Evolutionary conservation across 2,797 vertebrate species (phyloP), one percentile per base, ranked within the genome.

Genomic region (Acridotheres tristis): DNA sequence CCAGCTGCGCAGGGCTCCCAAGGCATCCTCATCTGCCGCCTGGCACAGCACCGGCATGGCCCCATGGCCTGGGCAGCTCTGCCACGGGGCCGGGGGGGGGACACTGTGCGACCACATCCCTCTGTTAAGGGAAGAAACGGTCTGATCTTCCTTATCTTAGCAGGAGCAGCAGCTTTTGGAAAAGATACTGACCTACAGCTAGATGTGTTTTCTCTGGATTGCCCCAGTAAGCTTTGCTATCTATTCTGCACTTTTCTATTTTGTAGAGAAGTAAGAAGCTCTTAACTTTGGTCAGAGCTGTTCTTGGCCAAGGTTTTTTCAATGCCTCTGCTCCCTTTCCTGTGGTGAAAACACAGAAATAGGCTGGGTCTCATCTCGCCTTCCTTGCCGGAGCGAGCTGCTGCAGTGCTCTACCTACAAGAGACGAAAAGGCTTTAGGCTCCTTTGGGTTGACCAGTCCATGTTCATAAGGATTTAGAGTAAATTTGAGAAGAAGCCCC

Each of bases 1-100:
- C 90, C 92, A 75, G 96, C 89, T 88, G 91, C 3, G 47, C 4
- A 1, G 90, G 76, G 84, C 88, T 95, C 68, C 50, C 48, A 1
- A 11, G 34, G 71, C 43, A 4, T 43, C 81, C 73, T 34, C 62
- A 18, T 68, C 43, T 27, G 61, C 88, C 0, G 21, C 38, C 38
- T 4, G 32, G 1, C 10, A 47, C 74, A 34, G 85, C 83, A 63
- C 40, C 5, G 1, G 30, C 62, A 53, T 0, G 2, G 76, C 29
- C 53, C 51, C 59, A 2, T 0, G 42, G 59, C 69, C 42, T 0
- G 2, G 18, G 58, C 32, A 47, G 86, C 13, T 12, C 68, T 2
- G 10, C 0, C 0, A 34, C 11, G 22, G 27, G 30, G 36, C 34
- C 2, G 3, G 34, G 18, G 55, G 75, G 16, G 23, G 42, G 29